Percentiles rank a stretch among this genome's conserved stretches.
Conservation (phyloP, 2,113 vertebrate genomes). For the Malaclemys terrapin region DNA sequence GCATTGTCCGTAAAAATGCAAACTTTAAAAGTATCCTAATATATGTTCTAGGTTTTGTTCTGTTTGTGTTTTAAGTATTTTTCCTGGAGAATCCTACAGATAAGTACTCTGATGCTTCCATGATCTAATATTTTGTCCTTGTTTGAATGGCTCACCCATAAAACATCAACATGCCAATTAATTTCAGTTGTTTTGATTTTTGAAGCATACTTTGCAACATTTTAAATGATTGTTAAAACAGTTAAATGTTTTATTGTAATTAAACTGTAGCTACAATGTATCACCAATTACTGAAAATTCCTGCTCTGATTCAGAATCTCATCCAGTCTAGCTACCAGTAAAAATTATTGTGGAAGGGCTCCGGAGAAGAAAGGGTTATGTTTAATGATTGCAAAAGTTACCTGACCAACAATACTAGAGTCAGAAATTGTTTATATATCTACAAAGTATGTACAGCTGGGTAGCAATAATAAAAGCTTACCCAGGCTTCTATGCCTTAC, state of each 20-base stretch:
- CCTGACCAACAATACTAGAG: neutral
- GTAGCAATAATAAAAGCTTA: neutral
- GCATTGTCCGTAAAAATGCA: neutral
- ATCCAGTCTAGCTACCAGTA: neutral
- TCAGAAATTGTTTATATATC: neutral
- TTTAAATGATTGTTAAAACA: neutral
- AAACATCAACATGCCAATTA: neutral
- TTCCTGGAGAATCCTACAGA: neutral
- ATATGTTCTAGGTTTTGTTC: neutral
- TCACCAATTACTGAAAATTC: neutral
- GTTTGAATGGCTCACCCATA: neutral
- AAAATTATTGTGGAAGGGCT: neutral
- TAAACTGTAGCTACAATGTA: neutral
- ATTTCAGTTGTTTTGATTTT: neutral
- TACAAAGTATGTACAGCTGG: neutral
- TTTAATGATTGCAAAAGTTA: neutral
- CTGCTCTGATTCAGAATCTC: too few relatives aligned
- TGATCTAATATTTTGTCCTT: neutral
- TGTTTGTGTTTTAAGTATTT: neutral
- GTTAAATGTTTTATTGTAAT: neutral
- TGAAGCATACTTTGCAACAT: rapidly evolving
- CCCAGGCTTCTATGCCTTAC: neutral
- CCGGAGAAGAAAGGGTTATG: neutral
- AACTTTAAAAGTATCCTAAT: neutral
- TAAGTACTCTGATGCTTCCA: neutral